Base-by-base conservation (phyloP, 1,140 invertebrate genomes). In the Pomacea maculata region DNA sequence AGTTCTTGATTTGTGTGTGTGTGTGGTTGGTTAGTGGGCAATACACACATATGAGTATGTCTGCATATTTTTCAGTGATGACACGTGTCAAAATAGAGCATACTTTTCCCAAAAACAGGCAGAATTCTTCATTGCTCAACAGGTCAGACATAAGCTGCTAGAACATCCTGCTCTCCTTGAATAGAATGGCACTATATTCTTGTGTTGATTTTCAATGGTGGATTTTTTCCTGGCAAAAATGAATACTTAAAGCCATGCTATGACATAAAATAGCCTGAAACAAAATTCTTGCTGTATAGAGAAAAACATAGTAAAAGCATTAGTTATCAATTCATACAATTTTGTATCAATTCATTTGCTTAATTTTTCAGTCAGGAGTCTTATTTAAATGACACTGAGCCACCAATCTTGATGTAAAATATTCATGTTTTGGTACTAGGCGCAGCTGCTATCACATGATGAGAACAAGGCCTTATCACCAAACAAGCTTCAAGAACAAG, bases 81-180 rank as follows among this genome's bases (percentile, higher is more conserved):
- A 45, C 25, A 76, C 67, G 45, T 82, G 81, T 76, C 63, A 81
- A 57, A 71, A 78, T 72, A 78, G 84, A 73, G 86, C 83, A 76
- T 88, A 84, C 61, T 88, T 88, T 74, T 96, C 96, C 5, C 94
- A 95, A 80, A 94, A 95, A 87, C 96, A 97, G 92, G 96, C 96
- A 1, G 96, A 97, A 91, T 92, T 96, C 68, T 96, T 97, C 87
- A 95, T 97, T 82, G 95, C 95, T 10, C 95, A 96, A 81, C 89
- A 91, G 86, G 89, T 89, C 78, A 72, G 78, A 78, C 3, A 45
- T 45, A 45, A 45, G 34, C 34, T 45, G 6, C 34, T 45, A 45
- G 34, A 45, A 45, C 34, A 45, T 45, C 34, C 34, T 45, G 34
- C 34, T 45, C 34, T 45, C 34, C 34, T 45, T 45, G 34, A 45